phyloP scores from a whole-genome alignment of 2,888 invertebrate species.

The Crepidodera aurea region DNA sequence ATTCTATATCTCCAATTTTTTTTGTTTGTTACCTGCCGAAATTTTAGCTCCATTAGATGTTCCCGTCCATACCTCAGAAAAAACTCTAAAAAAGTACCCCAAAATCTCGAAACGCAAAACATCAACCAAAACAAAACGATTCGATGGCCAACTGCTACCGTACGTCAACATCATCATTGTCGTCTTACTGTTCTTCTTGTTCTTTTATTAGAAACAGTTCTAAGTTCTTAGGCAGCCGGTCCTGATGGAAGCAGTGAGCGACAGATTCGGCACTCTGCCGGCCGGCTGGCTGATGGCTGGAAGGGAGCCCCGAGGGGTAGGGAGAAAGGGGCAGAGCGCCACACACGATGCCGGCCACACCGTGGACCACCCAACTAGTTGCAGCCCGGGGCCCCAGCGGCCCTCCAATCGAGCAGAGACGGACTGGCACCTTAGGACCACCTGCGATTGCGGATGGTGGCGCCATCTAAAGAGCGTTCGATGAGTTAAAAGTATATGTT shows the following conservation, averaged over 20 bases:
- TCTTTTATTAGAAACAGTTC: constrained; percentile 7
- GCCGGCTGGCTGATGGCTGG: constrained; percentile 35
- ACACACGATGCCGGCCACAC: constrained; percentile 63
- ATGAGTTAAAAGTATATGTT: no score
- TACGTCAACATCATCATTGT: constrained; percentile 21
- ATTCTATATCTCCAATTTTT: no score
- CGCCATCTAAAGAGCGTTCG: background rate
- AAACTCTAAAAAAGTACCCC: background rate
- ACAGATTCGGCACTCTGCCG: constrained; percentile 31
- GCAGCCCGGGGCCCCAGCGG: constrained; percentile 47
- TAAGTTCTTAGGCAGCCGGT: constrained; percentile 5
- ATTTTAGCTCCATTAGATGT: no score
- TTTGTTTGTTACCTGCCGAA: no score
- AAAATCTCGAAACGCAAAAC: constrained; percentile 13
- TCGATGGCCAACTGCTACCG: constrained; percentile 22
- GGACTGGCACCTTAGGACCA: constrained; percentile 24
- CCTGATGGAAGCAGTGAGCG: constrained; percentile 13
- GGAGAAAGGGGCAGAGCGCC: constrained; percentile 51
- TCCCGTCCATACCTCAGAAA: background rate
- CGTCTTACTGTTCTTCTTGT: background rate
- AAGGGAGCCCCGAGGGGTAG: constrained; percentile 40
- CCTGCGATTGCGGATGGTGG: constrained; percentile 15
- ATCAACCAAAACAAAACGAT: constrained; percentile 6
- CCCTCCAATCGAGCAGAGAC: constrained; percentile 26
- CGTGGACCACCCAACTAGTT: constrained; percentile 60